Evolutionary conservation across 2,888 invertebrate species (phyloP).

Genomic region (Escarpia spicata): DNA sequence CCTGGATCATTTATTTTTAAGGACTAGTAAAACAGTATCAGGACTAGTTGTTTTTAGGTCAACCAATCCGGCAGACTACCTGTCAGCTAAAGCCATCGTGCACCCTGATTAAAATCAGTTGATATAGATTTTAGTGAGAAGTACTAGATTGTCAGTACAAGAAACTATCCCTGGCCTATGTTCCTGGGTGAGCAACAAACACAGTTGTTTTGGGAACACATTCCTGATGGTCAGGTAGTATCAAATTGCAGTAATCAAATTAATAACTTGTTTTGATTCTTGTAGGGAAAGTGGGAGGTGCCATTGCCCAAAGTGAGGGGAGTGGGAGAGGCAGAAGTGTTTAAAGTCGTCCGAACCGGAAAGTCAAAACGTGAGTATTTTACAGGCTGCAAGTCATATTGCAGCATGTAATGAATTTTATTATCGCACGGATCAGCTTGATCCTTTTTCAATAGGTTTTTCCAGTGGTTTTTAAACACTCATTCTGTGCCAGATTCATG

Average conservation of each 20-base stretch:
- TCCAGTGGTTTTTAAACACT: too few relatives aligned
- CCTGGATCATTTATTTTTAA: too few relatives aligned
- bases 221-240: neutral
- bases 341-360: slow-evolving; percentile 89
- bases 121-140: too few relatives aligned
- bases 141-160: too few relatives aligned
- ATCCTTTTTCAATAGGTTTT: too few relatives aligned
- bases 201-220: neutral
- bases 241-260: neutral
- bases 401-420: neutral
- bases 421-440: neutral
- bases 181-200: neutral
- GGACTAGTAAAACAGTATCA: too few relatives aligned
- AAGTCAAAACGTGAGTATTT: slow-evolving; percentile 79
- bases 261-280: neutral
- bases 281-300: slow-evolving; percentile 98
- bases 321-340: slow-evolving; percentile 96
- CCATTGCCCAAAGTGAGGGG: slow-evolving; percentile 98
- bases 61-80: too few relatives aligned
- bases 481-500: too few relatives aligned
- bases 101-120: too few relatives aligned
- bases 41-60: too few relatives aligned
- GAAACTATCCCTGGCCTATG: too few relatives aligned
- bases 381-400: neutral
- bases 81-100: too few relatives aligned